A percentile compares a stretch with the other conserved stretches of the same genome.
Evolutionary conservation across 2,113 vertebrate genomes (phyloP).

Genomic region (Boleophthalmus pectinirostris): DNA sequence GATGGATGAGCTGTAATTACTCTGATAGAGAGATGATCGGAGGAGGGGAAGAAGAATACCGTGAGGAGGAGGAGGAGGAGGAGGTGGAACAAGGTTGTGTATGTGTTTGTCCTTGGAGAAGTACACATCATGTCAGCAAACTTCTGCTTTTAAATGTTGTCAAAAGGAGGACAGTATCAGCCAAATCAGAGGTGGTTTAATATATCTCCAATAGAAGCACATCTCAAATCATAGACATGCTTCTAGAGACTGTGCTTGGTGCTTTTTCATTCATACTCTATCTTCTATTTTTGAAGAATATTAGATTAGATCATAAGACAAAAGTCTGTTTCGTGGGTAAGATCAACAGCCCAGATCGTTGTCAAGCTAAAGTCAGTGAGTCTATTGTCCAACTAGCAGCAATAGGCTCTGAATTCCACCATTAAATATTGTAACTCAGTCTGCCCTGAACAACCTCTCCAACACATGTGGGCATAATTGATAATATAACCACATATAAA

Average conservation of each 20-base stretch:
- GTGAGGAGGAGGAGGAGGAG: slow-evolving; percentile 40
- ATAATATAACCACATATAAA: no score
- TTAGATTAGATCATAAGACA: background rate
- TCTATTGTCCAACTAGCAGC: background rate
- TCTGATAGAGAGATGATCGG: slow-evolving; percentile 62
- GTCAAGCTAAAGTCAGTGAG: background rate
- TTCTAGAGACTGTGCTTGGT: background rate
- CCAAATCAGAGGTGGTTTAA: slow-evolving; percentile 14
- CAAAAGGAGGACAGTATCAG: slow-evolving; percentile 23
- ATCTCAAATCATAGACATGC: background rate
- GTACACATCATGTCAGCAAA: slow-evolving; percentile 14
- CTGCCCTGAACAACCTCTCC: no score
- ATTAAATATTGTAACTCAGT: no score
- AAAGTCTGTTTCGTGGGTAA: background rate
- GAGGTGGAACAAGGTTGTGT: slow-evolving; percentile 58
- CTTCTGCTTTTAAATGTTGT: slow-evolving; percentile 27
- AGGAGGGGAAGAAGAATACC: slow-evolving; percentile 32
- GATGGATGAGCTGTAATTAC: slow-evolving; percentile 73
- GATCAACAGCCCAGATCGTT: background rate
- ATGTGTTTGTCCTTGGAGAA: slow-evolving; percentile 55
- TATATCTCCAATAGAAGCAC: slow-evolving; percentile 9
- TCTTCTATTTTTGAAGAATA: background rate
- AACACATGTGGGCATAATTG: no score
- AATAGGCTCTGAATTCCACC: no score
- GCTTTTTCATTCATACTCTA: background rate